Base-by-base conservation (phyloP, 2,797 vertebrate genomes). In the Gadopsis bispinosus region DNA sequence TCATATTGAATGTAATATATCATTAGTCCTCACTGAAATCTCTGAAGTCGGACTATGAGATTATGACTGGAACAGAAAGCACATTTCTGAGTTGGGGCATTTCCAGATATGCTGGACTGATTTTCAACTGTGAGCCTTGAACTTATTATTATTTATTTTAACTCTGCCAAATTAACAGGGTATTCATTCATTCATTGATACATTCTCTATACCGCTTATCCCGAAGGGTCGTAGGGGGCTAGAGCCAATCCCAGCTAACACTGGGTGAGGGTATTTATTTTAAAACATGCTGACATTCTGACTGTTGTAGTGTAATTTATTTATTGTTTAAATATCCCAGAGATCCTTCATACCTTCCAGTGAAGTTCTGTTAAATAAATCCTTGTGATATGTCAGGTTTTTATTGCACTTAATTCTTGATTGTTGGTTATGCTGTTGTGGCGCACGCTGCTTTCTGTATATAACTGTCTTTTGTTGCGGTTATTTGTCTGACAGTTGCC, bases 61-160 rank as follows among this genome's bases (percentile, higher is more conserved):
- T 2, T 2, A 10, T 29, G 2, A n/a, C 2, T 66, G 11, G 56
- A 61, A 68, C 22, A 56, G 17, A 55, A 51, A 62, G 48, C 9
- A 20, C 7, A 31, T 69, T 60, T 54, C 4, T 20, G 39, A 66
- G 4, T 70, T 68, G 79, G 88, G 87, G 85, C 86, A 64, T 74
- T 53, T 83, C 13, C 20, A 54, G 19, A 68, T 39, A 60, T 13
- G 4, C 55, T 29, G 13, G 26, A 13, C 4, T 41, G 39, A 41
- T 41, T 41, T 41, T 68, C 17, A 39, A 19, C 20, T 5, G 5
- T 54, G 22, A 58, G 31, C 8, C 37, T 41, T 39, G n/a, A 70
- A 22, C n/a, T 12, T 10, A 41, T 43, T 10, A 41, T 43, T 43
- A n/a, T 31, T 60, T 13, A 17, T 35, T 72, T 75, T 0, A 56